Percentiles rank a stretch among this genome's conserved stretches.
Conservation (phyloP, 1,140 invertebrate genomes). For the Pectinophora gossypiella region DNA sequence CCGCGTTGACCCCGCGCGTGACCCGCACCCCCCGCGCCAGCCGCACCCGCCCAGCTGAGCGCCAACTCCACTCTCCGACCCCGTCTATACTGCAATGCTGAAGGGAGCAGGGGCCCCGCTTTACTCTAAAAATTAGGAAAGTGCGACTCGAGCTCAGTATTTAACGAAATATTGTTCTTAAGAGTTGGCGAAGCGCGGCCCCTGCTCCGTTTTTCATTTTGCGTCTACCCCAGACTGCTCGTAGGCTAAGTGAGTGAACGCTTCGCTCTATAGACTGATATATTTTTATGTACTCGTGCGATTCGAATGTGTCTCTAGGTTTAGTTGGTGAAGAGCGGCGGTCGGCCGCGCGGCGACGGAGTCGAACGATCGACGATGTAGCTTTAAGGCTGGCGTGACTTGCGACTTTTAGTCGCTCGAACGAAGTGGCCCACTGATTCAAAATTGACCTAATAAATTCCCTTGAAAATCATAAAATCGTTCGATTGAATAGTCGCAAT, state of each 20-base stretch:
- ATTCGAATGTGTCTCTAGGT: slow-evolving; percentile 52
- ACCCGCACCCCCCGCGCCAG: slow-evolving; percentile 19
- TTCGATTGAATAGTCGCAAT: neutral
- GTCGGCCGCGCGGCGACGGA: slow-evolving; percentile 42
- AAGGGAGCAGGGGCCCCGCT: neutral
- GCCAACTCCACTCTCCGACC: slow-evolving; percentile 11
- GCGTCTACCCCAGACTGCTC: slow-evolving; percentile 29
- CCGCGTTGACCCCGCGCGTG: slow-evolving; percentile 23
- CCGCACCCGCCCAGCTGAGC: slow-evolving; percentile 10
- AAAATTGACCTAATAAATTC: neutral
- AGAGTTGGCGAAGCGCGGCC: neutral
- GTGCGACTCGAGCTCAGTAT: neutral
- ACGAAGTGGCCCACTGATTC: neutral
- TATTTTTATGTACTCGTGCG: slow-evolving; percentile 66
- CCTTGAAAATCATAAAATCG: neutral
- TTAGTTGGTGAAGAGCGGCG: slow-evolving; percentile 30
- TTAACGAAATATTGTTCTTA: too few relatives aligned
- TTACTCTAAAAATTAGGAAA: neutral
- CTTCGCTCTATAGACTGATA: slow-evolving; percentile 66
- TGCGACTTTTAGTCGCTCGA: neutral
- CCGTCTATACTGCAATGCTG: slow-evolving; percentile 11
- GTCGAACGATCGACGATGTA: slow-evolving; percentile 31
- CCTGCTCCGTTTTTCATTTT: neutral
- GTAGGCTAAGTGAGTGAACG: slow-evolving; percentile 51
- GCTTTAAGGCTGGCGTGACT: slow-evolving; percentile 19